Base-by-base conservation (phyloP, 1,140 invertebrate species). In the Apis mellifera region DNA sequence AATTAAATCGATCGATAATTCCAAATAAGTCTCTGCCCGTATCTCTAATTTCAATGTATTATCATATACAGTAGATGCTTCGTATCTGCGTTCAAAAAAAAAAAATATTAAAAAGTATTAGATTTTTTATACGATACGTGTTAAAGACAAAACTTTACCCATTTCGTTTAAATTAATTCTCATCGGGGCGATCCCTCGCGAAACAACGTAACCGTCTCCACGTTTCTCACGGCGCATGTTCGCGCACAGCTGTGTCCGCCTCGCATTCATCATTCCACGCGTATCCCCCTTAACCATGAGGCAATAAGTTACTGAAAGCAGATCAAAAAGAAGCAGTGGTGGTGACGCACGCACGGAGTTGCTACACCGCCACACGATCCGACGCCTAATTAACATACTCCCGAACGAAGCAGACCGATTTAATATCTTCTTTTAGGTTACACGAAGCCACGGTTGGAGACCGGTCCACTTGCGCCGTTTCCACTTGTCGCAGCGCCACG, bases 351-450 rank as follows among this genome's bases (percentile, higher is more conserved):
- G 54, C 54, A n/a, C n/a, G n/a, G 55, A 48, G 57, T 57, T 21
- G 60, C 23, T 55, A 73, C 52, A n/a, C 48, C 9, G 70, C 19
- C 54, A 64, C 52, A 65, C 78, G 70, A 48, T 21, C 71, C 21
- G n/a, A n/a, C n/a, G 54, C 15, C 79, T 76, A 82, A 82, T 76
- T 82, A 76, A 76, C 79, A 81, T 81, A 76, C 55, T 75, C 17
- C 71, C 78, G 77, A 62, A 72, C 77, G 77, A 62, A 42, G 8
- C 71, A 64, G 77, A 64, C 57, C 68, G 73, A 76, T 82, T 82
- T 76, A 82, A 82, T 82, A 82, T 82, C 79, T 82, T 82, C 73
- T 75, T 82, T 76, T 21, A 75, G 78, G 72, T 82, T 64, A 76
- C 64, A 82, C 72, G 64, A 62, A 32, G 50, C 60, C 26, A n/a